A percentile compares a stretch with the other conserved stretches of the same genome.
These are phyloP conservation scores for Chouioia cunea DNA, from an alignment of 2,888 invertebrate species.

Conservation along the genomic window DNA sequence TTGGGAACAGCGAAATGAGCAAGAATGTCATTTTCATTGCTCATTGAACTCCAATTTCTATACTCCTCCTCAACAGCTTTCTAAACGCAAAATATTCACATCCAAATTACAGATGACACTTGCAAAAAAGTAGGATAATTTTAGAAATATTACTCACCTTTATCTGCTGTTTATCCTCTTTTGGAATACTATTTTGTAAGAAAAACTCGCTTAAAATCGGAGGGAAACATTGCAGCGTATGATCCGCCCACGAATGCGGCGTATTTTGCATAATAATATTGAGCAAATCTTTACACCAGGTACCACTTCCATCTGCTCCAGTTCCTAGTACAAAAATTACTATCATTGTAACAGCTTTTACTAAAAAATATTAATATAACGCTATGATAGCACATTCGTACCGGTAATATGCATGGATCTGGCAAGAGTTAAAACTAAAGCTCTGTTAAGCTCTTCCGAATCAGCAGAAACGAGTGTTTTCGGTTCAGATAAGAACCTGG, in stretches of 20 bases:
- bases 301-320: conserved; percentile 74
- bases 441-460: conserved; percentile 94
- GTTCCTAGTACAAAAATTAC: conserved; percentile 54
- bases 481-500: conserved; percentile 88
- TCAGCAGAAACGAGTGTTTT: conserved; percentile 93
- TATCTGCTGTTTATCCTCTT: conserved; percentile 91
- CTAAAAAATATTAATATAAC: no score
- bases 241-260: conserved; percentile 95
- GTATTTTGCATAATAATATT: conserved; percentile 93
- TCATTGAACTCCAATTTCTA: conserved; percentile 96
- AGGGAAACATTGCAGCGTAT: conserved; percentile 93
- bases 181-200: conserved; percentile 82
- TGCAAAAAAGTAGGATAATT: background rate
- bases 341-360: no score
- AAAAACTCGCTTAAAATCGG: conserved; percentile 91
- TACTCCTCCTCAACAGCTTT: conserved; percentile 96
- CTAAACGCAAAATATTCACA: conserved; percentile 52
- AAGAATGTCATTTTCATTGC: conserved; percentile 95
- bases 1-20: conserved; percentile 96
- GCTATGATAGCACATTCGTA: conserved; percentile 52
- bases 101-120: background rate
- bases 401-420: conserved; percentile 95
- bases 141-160: conserved; percentile 70
- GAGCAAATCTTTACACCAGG: conserved; percentile 92
- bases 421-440: conserved; percentile 91